Evolutionary conservation across 2,113 vertebrate genomes (phyloP).

Genomic region (Furnarius figulus): DNA sequence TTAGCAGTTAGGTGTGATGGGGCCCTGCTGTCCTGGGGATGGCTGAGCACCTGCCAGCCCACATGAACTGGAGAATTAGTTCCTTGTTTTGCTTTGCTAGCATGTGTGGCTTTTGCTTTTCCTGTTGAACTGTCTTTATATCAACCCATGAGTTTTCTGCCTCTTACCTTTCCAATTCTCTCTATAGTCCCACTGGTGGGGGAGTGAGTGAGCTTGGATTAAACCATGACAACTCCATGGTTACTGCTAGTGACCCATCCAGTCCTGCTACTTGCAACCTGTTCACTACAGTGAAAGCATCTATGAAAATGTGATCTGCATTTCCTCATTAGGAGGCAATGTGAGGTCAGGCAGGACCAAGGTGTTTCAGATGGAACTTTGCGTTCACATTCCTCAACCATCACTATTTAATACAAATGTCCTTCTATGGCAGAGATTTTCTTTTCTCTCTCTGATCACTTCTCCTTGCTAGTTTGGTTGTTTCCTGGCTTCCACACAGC

Average conservation of each 20-base stretch:
- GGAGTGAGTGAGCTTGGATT: not conserved
- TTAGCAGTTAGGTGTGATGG: not conserved
- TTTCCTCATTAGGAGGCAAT: not conserved
- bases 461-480: not conserved
- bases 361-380: not conserved
- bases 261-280: not conserved
- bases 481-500: not conserved
- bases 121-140: not conserved
- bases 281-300: not conserved
- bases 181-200: not conserved
- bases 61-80: not conserved
- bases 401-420: not conserved
- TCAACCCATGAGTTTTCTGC: not conserved
- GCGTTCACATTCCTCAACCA: not conserved
- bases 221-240: not conserved
- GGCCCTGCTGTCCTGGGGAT: not conserved
- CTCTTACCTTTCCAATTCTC: not conserved
- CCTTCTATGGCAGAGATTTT: not conserved
- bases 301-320: not conserved
- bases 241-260: not conserved
- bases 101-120: not conserved
- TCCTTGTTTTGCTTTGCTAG: not conserved
- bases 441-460: not conserved
- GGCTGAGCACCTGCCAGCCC: not conserved
- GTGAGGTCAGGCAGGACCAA: not conserved